Percentiles rank a stretch among this genome's conserved stretches.
Evolutionary conservation across 2,888 invertebrate genomes (phyloP).

Genomic region (Drosophila nr. perissopoda): DNA sequence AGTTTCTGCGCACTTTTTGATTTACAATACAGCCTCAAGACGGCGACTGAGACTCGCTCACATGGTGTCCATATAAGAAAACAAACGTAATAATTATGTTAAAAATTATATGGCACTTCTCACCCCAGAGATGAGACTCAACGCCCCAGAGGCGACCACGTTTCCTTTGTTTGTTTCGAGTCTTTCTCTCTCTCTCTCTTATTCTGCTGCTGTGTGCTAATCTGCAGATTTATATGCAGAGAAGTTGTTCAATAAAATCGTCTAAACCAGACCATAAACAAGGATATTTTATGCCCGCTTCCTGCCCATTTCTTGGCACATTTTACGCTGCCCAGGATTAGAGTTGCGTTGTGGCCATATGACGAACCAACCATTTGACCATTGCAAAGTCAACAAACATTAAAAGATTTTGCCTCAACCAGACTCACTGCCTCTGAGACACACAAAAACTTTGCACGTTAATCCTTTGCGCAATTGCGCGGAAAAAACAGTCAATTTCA

Average conservation of each 20-base stretch:
- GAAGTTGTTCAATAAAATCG: slow-evolving; percentile 84
- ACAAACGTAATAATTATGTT: slow-evolving; percentile 80
- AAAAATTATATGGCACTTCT: slow-evolving; percentile 80
- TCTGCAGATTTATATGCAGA: slow-evolving; percentile 83
- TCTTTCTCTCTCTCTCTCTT: slow-evolving; percentile 14
- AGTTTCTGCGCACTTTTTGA: slow-evolving; percentile 56
- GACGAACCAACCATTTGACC: slow-evolving; percentile 59
- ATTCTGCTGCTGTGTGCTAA: slow-evolving; percentile 60
- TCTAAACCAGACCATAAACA: slow-evolving; percentile 80
- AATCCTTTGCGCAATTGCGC: slow-evolving; percentile 61
- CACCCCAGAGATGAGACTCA: slow-evolving; percentile 52
- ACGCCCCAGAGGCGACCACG: slow-evolving; percentile 12
- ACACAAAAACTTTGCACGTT: slow-evolving; percentile 57
- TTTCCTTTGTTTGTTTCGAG: slow-evolving; percentile 37
- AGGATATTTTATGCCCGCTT: slow-evolving; percentile 77
- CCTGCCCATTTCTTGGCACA: slow-evolving; percentile 59
- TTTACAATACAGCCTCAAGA: slow-evolving; percentile 42
- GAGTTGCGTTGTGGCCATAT: slow-evolving; percentile 35
- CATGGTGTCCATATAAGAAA: slow-evolving; percentile 52
- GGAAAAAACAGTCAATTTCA: slow-evolving; percentile 49
- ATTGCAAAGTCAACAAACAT: slow-evolving; percentile 38
- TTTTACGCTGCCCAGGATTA: slow-evolving; percentile 67
- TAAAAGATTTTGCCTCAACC: slow-evolving; percentile 36
- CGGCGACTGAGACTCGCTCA: slow-evolving; percentile 26
- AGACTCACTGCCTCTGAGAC: slow-evolving; percentile 11